These are phyloP conservation scores for Bettongia penicillata DNA, from an alignment of 2,113 vertebrate genomes.

Conservation along the genomic window DNA sequence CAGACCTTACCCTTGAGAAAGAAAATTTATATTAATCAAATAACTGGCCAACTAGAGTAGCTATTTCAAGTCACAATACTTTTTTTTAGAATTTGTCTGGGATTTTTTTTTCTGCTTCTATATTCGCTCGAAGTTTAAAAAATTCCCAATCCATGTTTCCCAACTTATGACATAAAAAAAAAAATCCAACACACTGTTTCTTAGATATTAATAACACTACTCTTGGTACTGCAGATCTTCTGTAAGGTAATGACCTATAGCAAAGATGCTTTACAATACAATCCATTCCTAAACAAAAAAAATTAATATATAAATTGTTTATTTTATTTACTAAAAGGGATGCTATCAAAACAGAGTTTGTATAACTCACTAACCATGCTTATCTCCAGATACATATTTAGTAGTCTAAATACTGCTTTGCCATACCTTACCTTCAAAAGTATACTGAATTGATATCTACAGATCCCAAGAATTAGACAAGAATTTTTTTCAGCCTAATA, in stretches of 20 bases:
- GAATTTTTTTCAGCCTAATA: conserved; percentile 34
- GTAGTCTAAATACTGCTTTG: conserved; percentile 37
- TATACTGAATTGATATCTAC: conserved; percentile 16
- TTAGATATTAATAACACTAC: background rate
- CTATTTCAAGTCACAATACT: background rate
- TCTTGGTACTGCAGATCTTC: conserved; percentile 13
- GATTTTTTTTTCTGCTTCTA: conserved; percentile 8
- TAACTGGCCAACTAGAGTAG: background rate
- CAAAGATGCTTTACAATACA: conserved; percentile 31
- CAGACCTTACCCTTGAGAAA: background rate
- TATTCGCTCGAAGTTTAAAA: conserved; percentile 2
- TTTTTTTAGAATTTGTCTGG: conserved; percentile 2
- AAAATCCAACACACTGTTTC: background rate
- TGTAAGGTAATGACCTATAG: conserved; percentile 32
- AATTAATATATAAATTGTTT: conserved; percentile 20
- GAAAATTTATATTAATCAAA: conserved; percentile 5
- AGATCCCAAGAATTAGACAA: conserved; percentile 31
- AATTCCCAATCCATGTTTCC: background rate
- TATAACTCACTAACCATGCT: conserved; percentile 31
- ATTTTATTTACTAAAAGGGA: background rate
- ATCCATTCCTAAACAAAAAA: conserved; percentile 51
- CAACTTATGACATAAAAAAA: background rate
- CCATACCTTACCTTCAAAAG: conserved; percentile 17
- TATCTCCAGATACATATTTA: conserved; percentile 46
- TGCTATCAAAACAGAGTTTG: conserved; percentile 53